Base-by-base conservation (phyloP, 2,113 vertebrate species). In the Sturnira hondurensis region DNA sequence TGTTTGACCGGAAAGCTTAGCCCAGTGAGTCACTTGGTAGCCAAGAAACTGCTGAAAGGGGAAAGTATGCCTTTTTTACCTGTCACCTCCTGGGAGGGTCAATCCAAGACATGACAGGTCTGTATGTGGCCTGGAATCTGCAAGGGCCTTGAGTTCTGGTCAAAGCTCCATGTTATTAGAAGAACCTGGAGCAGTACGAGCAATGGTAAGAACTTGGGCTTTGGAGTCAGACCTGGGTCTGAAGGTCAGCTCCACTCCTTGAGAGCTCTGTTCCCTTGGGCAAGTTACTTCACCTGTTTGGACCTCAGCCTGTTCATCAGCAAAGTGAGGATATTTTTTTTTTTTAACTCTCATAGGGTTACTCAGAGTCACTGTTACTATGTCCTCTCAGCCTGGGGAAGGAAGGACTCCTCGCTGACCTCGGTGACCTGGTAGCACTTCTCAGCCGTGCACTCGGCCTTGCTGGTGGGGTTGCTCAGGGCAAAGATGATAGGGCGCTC, bases 401-500 rank as follows among this genome's bases (percentile, higher is more conserved):
- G 82, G 84, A 94, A 87, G 89, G 65, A 93, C 90, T 94, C 92
- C 89, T 83, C 15, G 45, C 95, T 95, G 98, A 99, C 99, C 99
- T 99, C 98, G 0, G 99, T 99, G 97, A 99, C 98, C 82, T 4
- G 98, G 98, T 99, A 99, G 98, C 99, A 99, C 97, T 99, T 99
- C 98, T 99, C 99, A 0, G 99, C 99, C 0, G 99, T 99, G 98
- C 99, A 99, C 98, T 99, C 99, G 0, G 99, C 99, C 97, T 99
- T 99, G 98, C 99, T 99, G 52, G 99, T 99, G 86, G 99, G 99
- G 98, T 99, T 99, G 97, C 99, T 99, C 91, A 99, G 98, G 91
- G 99, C 99, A 52, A 99, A 99, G 97, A 99, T 98, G 96, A 99
- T 99, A 3, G 99, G 99, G 95, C 98, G 98, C 96, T 99, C 98